phyloP scores from a whole-genome alignment of 1,140 invertebrate species.

The Diorhabda carinulata region DNA sequence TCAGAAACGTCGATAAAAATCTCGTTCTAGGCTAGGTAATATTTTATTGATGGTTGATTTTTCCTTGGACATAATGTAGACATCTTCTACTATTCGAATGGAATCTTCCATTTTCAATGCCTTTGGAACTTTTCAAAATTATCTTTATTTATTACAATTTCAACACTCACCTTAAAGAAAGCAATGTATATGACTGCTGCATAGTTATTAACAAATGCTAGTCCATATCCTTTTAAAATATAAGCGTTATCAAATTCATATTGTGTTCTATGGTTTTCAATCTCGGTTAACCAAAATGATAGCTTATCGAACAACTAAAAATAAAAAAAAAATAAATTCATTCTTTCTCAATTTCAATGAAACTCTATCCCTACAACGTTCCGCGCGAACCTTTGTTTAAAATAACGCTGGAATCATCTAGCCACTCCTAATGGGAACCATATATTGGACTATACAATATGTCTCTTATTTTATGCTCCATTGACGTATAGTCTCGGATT shows the following conservation, averaged over 20 bases:
- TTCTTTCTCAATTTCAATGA: background rate
- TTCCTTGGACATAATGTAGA: background rate
- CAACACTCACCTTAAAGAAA: constrained; percentile 75
- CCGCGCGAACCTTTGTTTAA: background rate
- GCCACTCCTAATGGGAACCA: background rate
- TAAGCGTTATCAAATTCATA: constrained; percentile 94
- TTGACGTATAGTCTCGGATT: too few species aligned
- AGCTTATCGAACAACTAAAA: constrained; percentile 77
- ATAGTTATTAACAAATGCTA: constrained; percentile 98
- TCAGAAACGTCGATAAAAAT: background rate
- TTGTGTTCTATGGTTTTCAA: constrained; percentile 90
- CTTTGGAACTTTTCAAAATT: background rate
- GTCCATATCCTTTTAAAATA: constrained; percentile 92
- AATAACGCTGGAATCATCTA: background rate
- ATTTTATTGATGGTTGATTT: background rate
- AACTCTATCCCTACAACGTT: background rate
- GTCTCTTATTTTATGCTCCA: too few species aligned
- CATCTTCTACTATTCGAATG: too few species aligned
- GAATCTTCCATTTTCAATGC: background rate
- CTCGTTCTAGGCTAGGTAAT: background rate
- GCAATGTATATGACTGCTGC: constrained; percentile 97
- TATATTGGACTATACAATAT: background rate
- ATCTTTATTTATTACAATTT: background rate
- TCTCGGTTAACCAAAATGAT: constrained; percentile 85
- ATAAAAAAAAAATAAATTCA: constrained; percentile 8